Evolutionary conservation across 1,140 invertebrate species (phyloP).

Genomic region (Aleiodes sp.): DNA sequence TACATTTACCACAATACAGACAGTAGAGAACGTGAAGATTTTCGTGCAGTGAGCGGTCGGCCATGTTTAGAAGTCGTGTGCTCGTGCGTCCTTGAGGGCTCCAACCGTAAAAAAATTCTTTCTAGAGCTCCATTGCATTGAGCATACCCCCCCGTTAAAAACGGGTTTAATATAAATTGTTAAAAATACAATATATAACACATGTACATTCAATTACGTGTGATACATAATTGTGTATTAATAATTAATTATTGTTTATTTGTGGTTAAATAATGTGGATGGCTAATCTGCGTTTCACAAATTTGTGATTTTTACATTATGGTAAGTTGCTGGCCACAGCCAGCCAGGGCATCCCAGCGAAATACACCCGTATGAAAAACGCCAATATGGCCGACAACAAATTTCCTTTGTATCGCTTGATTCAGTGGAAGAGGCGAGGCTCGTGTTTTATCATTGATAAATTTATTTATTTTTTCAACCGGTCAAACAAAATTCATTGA

Average conservation of each 20-base stretch:
- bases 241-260: slow-evolving; percentile 53
- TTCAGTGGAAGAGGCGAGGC: slow-evolving; percentile 39
- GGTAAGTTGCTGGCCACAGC: slow-evolving; percentile 66
- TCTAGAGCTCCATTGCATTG: no score
- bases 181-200: slow-evolving; percentile 65
- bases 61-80: slow-evolving; percentile 68
- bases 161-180: not conserved
- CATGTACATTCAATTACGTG: slow-evolving; percentile 65
- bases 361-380: slow-evolving; percentile 45
- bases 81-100: slow-evolving; percentile 65
- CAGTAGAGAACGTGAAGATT: slow-evolving; percentile 27
- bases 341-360: slow-evolving; percentile 7
- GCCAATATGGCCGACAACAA: slow-evolving; percentile 69
- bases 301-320: slow-evolving; percentile 72
- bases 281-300: slow-evolving; percentile 63
- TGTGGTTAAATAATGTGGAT: slow-evolving; percentile 65
- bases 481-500: not conserved
- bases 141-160: not conserved
- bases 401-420: slow-evolving; percentile 65
- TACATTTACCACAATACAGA: slow-evolving; percentile 7
- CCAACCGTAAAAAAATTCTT: slow-evolving; percentile 52
- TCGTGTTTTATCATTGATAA: not conserved
- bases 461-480: not conserved
- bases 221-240: slow-evolving; percentile 65
- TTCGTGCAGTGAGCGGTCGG: slow-evolving; percentile 58